Conservation (phyloP, 2,113 vertebrate species). For the Triplophysa rosa region DNA sequence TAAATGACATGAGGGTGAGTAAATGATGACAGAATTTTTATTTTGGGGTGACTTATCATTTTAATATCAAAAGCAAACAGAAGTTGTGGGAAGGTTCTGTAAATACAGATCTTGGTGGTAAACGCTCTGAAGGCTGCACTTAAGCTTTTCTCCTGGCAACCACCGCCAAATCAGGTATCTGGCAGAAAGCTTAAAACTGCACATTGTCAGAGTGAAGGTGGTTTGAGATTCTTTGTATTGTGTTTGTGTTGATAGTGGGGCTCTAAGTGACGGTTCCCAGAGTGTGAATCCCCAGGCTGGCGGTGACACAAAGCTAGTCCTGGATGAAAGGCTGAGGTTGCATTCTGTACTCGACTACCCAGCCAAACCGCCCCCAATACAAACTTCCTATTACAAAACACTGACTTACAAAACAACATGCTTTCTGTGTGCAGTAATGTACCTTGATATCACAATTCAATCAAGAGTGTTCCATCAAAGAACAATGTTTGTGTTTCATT, state of each 20-base stretch:
- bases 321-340: constrained; percentile 40
- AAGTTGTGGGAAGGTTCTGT: constrained; percentile 21
- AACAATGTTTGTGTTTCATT: background rate
- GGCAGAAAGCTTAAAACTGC: constrained; percentile 49
- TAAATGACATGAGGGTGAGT: no score
- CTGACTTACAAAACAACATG: background rate
- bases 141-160: constrained; percentile 46
- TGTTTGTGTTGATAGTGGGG: constrained; percentile 49
- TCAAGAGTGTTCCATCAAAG: background rate
- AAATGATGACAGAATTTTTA: no score
- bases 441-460: background rate
- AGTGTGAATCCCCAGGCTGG: constrained; percentile 43
- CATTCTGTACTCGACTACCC: constrained; percentile 18
- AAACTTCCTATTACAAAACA: constrained; percentile 1
- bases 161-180: constrained; percentile 38
- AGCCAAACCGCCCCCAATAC: constrained; percentile 8
- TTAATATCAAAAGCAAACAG: background rate
- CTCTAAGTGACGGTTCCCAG: constrained; percentile 38
- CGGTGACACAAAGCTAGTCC: constrained; percentile 39
- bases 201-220: constrained; percentile 45
- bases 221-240: constrained; percentile 48
- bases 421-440: no score
- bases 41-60: no score
- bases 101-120: constrained; percentile 41
- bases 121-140: constrained; percentile 40